phyloP scores from a whole-genome alignment of 1,140 invertebrate genomes.

The Apis cerana region DNA sequence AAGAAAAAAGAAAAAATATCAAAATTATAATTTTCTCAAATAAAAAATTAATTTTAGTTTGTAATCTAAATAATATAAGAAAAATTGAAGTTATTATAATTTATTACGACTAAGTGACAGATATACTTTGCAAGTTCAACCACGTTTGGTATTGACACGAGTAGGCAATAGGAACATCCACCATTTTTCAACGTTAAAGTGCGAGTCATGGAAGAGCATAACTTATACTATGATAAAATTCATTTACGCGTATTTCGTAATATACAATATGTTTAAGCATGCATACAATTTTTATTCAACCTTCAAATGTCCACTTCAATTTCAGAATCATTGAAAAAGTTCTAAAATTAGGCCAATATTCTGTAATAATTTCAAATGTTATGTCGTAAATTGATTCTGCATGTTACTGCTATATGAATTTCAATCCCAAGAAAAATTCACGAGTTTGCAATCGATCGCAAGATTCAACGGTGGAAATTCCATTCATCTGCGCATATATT shows the following conservation, averaged over 20 bases:
- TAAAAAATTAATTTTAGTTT: background rate
- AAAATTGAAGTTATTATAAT: background rate
- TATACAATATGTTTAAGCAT: conserved; percentile 16
- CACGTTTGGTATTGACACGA: conserved; percentile 32
- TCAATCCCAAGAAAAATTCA: conserved; percentile 29
- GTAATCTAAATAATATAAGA: too few species aligned
- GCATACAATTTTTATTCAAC: conserved; percentile 40
- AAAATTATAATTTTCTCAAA: background rate
- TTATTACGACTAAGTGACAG: conserved; percentile 17
- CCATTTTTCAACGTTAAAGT: conserved; percentile 58
- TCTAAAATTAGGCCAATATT: background rate
- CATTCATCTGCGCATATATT: conserved; percentile 16
- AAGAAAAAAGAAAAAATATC: background rate
- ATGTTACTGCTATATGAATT: background rate
- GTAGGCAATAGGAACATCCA: conserved; percentile 42
- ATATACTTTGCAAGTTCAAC: conserved; percentile 1
- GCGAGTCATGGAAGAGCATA: conserved; percentile 29
- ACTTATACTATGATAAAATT: conserved; percentile 25
- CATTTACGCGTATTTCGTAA: conserved; percentile 46
- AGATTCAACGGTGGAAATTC: conserved; percentile 16
- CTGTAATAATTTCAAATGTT: background rate
- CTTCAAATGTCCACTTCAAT: conserved; percentile 28
- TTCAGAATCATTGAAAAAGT: background rate
- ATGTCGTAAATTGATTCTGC: background rate
- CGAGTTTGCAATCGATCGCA: conserved; percentile 22